A percentile compares a stretch with the other conserved stretches of the same genome.
Evolutionary conservation across 2,888 invertebrate species (phyloP).

Genomic region (Uropetala carovei): DNA sequence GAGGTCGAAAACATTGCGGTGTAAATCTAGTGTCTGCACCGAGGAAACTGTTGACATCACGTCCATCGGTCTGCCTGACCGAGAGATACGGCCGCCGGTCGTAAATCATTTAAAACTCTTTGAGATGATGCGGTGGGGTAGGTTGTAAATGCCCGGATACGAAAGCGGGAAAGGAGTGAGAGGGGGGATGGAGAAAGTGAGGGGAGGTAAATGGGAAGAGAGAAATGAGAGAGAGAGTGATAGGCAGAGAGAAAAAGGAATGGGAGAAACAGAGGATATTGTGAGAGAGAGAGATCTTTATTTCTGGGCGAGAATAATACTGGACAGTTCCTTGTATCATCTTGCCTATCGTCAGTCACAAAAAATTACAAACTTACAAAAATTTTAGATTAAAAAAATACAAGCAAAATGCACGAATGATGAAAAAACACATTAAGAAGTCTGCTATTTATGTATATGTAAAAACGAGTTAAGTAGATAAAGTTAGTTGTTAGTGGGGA

Average conservation of each 20-base stretch:
- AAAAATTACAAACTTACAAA: too few relatives aligned
- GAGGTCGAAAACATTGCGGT: background rate
- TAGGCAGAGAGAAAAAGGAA: background rate
- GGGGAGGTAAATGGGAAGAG: background rate
- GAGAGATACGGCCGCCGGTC: background rate
- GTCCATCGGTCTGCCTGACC: background rate
- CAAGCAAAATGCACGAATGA: too few relatives aligned
- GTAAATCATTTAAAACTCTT: background rate
- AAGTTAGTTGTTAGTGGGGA: too few relatives aligned
- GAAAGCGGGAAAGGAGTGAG: background rate
- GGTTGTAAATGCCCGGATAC: background rate
- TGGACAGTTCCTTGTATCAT: too few relatives aligned
- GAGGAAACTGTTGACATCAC: background rate
- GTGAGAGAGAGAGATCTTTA: background rate
- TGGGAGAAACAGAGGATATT: background rate
- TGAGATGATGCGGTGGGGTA: background rate
- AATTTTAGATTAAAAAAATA: too few relatives aligned
- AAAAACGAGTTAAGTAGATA: too few relatives aligned
- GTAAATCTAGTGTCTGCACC: background rate
- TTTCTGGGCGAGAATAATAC: too few relatives aligned
- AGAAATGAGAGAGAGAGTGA: background rate
- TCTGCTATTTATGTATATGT: too few relatives aligned
- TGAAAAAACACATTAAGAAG: too few relatives aligned
- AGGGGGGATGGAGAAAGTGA: background rate
- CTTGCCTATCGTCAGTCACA: too few relatives aligned